These are phyloP conservation scores for Trididemnum clinides DNA, from an alignment of 23 tunicate species.

Conservation along the genomic window DNA sequence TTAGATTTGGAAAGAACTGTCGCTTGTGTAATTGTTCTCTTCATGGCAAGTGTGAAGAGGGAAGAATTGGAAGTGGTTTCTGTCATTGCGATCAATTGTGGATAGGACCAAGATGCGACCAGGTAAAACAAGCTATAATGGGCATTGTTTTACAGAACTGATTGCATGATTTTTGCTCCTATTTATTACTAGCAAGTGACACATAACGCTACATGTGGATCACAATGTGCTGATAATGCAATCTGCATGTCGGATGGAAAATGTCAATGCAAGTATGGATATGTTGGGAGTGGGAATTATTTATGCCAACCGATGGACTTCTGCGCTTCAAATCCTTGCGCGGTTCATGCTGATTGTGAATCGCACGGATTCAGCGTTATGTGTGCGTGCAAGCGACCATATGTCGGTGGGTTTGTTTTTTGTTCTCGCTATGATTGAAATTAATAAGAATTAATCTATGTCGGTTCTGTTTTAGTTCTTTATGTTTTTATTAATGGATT, in stretches of 20 bases:
- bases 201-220: no score
- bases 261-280: conserved; percentile 75
- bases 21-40: conserved; percentile 52
- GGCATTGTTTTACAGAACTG: not conserved
- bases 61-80: conserved; percentile 57
- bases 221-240: conserved; percentile 52
- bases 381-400: conserved; percentile 59
- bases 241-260: conserved; percentile 55
- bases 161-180: not conserved
- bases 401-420: conserved; percentile 60
- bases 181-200: no score
- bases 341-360: conserved; percentile 67
- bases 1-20: conserved; percentile 69
- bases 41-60: conserved; percentile 71
- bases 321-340: conserved; percentile 62
- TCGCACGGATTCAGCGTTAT: not conserved
- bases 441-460: no score
- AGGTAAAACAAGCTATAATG: no score
- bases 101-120: conserved; percentile 58
- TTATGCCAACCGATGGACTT: conserved; percentile 47
- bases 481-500: no score
- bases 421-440: no score
- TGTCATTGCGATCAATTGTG: conserved; percentile 72
- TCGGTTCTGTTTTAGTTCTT: no score
- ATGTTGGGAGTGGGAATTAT: conserved; percentile 43